Percentiles rank a stretch among this genome's conserved stretches.
phyloP scores from a whole-genome alignment of 2,113 vertebrate species.

The Lanius ludovicianus region DNA sequence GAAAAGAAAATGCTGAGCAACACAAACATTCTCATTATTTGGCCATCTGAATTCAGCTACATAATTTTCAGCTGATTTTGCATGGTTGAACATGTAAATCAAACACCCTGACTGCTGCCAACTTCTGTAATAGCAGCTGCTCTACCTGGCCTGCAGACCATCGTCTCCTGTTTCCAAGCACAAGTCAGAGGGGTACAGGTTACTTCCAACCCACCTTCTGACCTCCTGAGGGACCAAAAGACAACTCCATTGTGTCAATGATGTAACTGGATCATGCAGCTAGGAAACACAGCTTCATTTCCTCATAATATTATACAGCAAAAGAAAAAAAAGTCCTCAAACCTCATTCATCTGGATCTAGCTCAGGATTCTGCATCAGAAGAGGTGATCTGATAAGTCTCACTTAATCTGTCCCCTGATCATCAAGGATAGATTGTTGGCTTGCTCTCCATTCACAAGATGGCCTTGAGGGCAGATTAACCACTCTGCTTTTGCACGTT shows the following conservation, averaged over 20 bases:
- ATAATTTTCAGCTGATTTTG: slow-evolving; percentile 55
- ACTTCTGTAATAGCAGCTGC: slow-evolving; percentile 22
- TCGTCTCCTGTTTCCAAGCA: neutral
- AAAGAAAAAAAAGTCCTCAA: neutral
- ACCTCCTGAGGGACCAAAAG: neutral
- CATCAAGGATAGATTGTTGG: neutral
- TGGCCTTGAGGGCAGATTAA: neutral
- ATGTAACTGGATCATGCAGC: neutral
- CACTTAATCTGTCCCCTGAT: neutral
- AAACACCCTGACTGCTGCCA: neutral
- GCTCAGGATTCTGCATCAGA: neutral
- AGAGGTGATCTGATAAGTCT: neutral
- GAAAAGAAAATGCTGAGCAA: slow-evolving; percentile 52
- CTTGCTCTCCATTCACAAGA: neutral
- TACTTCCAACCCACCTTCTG: neutral
- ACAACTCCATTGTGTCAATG: neutral
- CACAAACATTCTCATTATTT: neutral
- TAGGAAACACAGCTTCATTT: neutral
- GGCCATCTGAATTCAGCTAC: slow-evolving; percentile 38
- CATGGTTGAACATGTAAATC: slow-evolving; percentile 41
- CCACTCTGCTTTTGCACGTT: neutral
- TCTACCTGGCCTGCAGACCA: slow-evolving; percentile 6
- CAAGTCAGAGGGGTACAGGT: neutral
- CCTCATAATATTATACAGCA: neutral
- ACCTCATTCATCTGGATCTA: neutral